phyloP scores from a whole-genome alignment of 2,888 invertebrate species.

The Lasioglossum figueresi region DNA sequence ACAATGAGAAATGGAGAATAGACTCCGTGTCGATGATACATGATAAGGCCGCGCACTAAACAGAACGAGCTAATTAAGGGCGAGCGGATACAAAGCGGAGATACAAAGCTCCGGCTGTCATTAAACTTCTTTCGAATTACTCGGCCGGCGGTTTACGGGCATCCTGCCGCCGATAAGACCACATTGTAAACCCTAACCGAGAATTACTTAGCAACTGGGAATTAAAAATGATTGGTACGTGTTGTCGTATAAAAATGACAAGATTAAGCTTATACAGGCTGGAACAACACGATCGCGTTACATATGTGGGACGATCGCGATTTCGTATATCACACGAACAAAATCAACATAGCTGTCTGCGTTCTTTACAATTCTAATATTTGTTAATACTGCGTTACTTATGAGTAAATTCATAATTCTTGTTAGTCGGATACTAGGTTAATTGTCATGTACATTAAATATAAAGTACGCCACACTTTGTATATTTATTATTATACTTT shows the following conservation, averaged over 20 bases:
- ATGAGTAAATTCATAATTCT: no score
- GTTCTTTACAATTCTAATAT: background rate
- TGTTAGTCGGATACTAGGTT: no score
- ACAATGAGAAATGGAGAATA: background rate
- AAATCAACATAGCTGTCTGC: background rate
- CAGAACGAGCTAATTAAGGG: conserved; percentile 53
- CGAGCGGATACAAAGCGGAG: conserved; percentile 18
- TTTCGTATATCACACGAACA: background rate
- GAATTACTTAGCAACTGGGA: background rate
- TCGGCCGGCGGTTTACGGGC: background rate
- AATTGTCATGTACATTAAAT: no score
- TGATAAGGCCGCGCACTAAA: conserved; percentile 17
- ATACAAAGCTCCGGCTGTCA: conserved; percentile 26
- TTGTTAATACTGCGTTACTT: no score
- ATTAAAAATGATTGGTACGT: background rate
- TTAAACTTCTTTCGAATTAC: conserved; percentile 28
- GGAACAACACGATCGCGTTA: background rate
- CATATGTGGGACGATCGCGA: background rate
- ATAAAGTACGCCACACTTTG: no score
- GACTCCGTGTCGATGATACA: conserved; percentile 27
- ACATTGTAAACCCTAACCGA: conserved; percentile 5
- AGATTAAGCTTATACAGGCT: background rate
- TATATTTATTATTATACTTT: no score
- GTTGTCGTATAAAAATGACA: background rate
- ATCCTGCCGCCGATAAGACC: background rate